A percentile compares a stretch with the other conserved stretches of the same genome.
Conservation (phyloP, 2,113 vertebrate species). For the Macquaria ambigua region DNA sequence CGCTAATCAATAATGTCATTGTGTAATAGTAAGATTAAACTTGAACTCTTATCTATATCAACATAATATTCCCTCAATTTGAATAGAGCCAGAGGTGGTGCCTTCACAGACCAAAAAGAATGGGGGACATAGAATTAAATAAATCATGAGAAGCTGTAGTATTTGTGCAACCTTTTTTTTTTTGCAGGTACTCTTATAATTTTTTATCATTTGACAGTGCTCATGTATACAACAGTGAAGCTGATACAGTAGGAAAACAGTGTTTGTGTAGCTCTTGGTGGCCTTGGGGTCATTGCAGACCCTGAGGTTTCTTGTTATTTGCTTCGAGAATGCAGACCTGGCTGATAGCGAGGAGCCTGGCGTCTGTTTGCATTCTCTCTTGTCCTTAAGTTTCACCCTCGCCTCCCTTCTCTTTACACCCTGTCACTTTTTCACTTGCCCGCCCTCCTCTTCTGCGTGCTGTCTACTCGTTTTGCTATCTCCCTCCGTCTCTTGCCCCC, state of each 20-base stretch:
- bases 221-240: not conserved
- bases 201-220: not conserved
- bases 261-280: slow-evolving; percentile 2
- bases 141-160: not conserved
- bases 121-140: not conserved
- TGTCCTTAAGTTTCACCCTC: slow-evolving; percentile 58
- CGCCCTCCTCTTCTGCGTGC: not conserved
- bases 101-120: not conserved
- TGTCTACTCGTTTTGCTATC: slow-evolving; percentile 1
- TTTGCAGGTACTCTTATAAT: not conserved
- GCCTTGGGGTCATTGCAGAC: slow-evolving; percentile 4
- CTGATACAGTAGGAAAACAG: not conserved
- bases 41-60: not conserved
- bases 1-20: not conserved
- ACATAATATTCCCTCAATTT: not conserved
- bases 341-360: slow-evolving; percentile 50
- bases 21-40: not conserved
- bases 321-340: slow-evolving; percentile 63
- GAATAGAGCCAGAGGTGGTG: not conserved
- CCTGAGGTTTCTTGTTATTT: slow-evolving; percentile 34
- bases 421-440: slow-evolving; percentile 38
- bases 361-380: slow-evolving; percentile 55
- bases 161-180: not conserved
- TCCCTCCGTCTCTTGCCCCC: not conserved
- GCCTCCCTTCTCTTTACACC: slow-evolving; percentile 22